A percentile compares a stretch with the other conserved stretches of the same genome.
Evolutionary conservation across 2,888 invertebrate genomes (phyloP).

Genomic region (Barypeithes pellucidus): DNA sequence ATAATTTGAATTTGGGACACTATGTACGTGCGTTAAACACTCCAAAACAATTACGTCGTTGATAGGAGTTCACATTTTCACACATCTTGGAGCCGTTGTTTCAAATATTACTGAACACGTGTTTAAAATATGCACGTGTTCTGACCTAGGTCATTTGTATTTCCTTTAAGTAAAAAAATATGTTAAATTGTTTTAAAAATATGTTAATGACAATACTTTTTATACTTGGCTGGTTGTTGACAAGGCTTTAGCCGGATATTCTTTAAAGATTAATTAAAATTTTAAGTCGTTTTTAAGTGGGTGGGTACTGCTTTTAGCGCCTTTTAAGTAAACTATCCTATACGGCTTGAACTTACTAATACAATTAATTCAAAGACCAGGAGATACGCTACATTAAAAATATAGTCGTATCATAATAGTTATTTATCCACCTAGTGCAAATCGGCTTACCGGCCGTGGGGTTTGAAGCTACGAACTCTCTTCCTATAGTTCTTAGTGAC

Average conservation of each 20-base stretch:
- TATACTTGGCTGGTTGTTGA: conserved; percentile 19
- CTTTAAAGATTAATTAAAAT: conserved; percentile 8
- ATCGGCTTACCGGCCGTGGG: too few relatives aligned
- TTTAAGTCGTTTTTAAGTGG: not conserved
- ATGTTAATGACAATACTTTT: conserved; percentile 20
- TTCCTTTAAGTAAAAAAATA: conserved; percentile 30
- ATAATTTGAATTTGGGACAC: too few relatives aligned
- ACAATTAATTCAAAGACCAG: too few relatives aligned
- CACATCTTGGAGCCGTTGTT: conserved; percentile 17
- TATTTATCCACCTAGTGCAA: too few relatives aligned
- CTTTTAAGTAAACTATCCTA: not conserved
- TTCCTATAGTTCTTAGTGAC: too few relatives aligned
- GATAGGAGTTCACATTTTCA: conserved; percentile 9
- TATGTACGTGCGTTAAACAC: not conserved
- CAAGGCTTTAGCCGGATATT: conserved; percentile 2
- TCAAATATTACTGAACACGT: conserved; percentile 27
- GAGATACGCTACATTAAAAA: too few relatives aligned
- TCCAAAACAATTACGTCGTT: conserved; percentile 1
- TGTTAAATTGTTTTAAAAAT: conserved; percentile 33
- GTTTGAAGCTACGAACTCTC: too few relatives aligned
- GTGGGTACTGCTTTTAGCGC: not conserved
- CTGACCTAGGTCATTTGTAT: conserved; percentile 33
- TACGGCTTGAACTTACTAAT: too few relatives aligned
- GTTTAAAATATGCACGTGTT: conserved; percentile 35
- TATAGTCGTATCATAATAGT: too few relatives aligned